Conservation (phyloP, 2,888 invertebrate species). For the Halictus ligatus region DNA sequence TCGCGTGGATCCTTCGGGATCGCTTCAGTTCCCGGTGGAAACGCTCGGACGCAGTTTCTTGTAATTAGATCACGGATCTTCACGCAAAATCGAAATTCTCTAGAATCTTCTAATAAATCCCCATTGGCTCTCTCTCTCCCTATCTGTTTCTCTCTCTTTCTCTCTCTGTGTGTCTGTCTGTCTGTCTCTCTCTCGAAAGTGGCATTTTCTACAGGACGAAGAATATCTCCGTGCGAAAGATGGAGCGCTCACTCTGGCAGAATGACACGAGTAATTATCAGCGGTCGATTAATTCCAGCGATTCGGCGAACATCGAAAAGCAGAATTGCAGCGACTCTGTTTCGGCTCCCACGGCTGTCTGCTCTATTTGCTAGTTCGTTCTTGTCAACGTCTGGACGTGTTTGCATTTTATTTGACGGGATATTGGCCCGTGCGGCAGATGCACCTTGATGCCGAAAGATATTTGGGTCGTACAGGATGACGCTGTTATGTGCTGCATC, state of each 20-base stretch:
- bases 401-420: slow-evolving; percentile 20
- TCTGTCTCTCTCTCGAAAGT: too few species aligned
- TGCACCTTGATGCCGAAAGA: slow-evolving; percentile 4
- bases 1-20: neutral
- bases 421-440: slow-evolving; percentile 6
- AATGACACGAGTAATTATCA: slow-evolving; percentile 42
- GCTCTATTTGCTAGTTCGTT: neutral
- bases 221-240: neutral
- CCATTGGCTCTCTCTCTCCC: too few species aligned
- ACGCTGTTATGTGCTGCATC: neutral
- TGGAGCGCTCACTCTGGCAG: neutral
- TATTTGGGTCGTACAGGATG: slow-evolving; percentile 1
- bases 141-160: too few species aligned
- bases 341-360: too few species aligned
- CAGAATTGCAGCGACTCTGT: neutral
- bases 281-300: slow-evolving; percentile 44
- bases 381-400: slow-evolving; percentile 2
- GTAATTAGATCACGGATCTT: too few species aligned
- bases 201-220: too few species aligned
- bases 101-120: too few species aligned
- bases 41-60: neutral
- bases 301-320: slow-evolving; percentile 29
- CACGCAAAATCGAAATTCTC: too few species aligned
- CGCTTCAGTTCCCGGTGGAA: neutral
- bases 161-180: too few species aligned